Evolutionary conservation across 2,888 invertebrate genomes (phyloP).

Genomic region (Synanthedon andrenaeformis): DNA sequence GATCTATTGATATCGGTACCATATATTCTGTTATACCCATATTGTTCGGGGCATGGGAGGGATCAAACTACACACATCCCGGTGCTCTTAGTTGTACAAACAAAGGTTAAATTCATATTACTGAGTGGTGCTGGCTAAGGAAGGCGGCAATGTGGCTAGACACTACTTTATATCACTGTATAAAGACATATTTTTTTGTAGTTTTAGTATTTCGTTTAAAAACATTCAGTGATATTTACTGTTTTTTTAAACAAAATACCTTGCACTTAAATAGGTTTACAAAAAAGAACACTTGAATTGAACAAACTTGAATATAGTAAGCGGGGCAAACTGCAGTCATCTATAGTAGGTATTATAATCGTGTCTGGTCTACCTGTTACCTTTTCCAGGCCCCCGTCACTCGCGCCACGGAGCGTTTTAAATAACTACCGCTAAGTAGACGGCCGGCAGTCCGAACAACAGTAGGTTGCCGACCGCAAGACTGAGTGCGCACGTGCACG

Average conservation of each 20-base stretch:
- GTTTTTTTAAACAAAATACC: background rate
- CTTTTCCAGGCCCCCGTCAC: too few relatives aligned
- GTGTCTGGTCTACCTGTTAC: too few relatives aligned
- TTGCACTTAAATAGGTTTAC: background rate
- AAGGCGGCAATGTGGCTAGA: conserved; percentile 17
- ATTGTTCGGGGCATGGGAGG: conserved; percentile 4
- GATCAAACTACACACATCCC: conserved; percentile 12
- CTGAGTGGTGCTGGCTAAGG: conserved; percentile 20
- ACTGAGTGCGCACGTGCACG: too few relatives aligned
- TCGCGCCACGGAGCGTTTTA: too few relatives aligned
- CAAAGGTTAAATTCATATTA: conserved; percentile 27
- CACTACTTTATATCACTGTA: background rate
- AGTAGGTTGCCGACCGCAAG: too few relatives aligned
- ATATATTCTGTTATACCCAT: background rate
- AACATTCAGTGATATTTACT: background rate
- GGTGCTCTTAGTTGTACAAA: conserved; percentile 36
- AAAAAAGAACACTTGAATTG: too few relatives aligned
- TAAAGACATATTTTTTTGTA: background rate
- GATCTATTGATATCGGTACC: too few relatives aligned
- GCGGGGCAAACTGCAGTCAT: too few relatives aligned
- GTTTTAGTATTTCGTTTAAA: background rate
- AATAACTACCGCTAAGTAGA: too few relatives aligned
- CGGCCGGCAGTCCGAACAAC: too few relatives aligned
- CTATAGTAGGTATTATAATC: too few relatives aligned
- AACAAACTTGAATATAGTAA: too few relatives aligned